A percentile compares a stretch with the other conserved stretches of the same genome.
These are phyloP conservation scores for Caerostris darwini DNA, from an alignment of 1,140 invertebrate genomes.

Conservation along the genomic window DNA sequence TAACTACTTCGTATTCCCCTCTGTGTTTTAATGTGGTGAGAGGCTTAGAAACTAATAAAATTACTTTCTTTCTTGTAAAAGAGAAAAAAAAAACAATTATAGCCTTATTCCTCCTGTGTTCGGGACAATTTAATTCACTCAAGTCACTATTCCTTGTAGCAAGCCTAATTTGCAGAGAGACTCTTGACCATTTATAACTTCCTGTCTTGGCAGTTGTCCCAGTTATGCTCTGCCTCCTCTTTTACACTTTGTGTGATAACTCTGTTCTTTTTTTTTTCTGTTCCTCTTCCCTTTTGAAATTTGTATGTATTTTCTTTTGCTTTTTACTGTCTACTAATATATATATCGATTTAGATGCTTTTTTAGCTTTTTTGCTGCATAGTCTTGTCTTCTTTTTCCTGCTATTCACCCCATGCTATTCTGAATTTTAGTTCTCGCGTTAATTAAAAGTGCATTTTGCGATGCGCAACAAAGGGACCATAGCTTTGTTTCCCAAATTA, in stretches of 20 bases:
- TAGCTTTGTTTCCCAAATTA: background rate
- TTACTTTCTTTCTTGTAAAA: background rate
- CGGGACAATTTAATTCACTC: background rate
- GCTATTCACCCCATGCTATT: too few species aligned
- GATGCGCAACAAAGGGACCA: background rate
- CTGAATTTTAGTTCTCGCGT: background rate
- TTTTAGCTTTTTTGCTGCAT: background rate
- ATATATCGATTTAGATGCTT: constrained; percentile 27
- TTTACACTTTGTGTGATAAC: constrained; percentile 50
- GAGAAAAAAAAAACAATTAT: background rate
- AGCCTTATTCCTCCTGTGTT: background rate
- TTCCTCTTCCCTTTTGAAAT: background rate
- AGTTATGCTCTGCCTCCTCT: constrained; percentile 34
- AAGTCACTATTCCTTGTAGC: background rate
- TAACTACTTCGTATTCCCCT: background rate
- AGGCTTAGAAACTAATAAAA: background rate
- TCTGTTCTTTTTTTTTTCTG: background rate
- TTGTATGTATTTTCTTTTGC: background rate
- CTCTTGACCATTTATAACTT: constrained; percentile 59
- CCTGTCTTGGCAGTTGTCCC: constrained; percentile 58
- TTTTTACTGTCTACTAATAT: constrained; percentile 13
- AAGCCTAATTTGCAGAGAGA: constrained; percentile 39
- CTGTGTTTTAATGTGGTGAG: background rate
- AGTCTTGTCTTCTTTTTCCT: background rate
- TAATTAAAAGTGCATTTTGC: constrained; percentile 45